Base-by-base conservation (phyloP, 2,888 invertebrate species). In the Lissocephala sabroskyi region DNA sequence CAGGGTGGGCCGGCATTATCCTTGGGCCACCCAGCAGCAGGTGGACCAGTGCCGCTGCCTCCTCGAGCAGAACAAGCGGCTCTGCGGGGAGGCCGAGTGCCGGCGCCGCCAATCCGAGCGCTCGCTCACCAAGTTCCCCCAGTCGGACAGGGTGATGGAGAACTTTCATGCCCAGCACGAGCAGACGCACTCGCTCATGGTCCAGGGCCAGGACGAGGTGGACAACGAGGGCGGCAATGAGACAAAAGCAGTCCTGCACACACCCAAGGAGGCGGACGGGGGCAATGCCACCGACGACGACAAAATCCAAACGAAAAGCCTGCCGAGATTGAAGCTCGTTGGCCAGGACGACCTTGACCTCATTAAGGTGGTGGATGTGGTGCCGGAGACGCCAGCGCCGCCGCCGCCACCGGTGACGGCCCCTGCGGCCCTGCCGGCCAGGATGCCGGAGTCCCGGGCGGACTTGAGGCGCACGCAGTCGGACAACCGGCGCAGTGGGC, bases 1-100 rank as follows among this genome's bases (percentile, higher is more conserved):
- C 68, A 76, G 91, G 26, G 88, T 89, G 43, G 93, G 93, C 0
- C 87, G 89, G 39, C 87, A 87, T 73, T 90, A 92, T 81, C 93
- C 93, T 1, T 94, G 93, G 93, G 87, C 87, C 16, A 86, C 85
- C 40, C 73, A 80, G 2, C 78, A 82, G n/a, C 84, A 85, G 57
- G 65, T 80, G 19, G 59, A 75, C 23, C 45, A 55, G 1, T 70
- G 75, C 42, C 65, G 60, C 39, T 65, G 62, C 19, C 68, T 62
- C 23, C 41, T 81, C 13, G 59, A 62, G 6, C 68, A 73, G 41
- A 73, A 79, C 29, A 65, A 77, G 18, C 65, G 63, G 1, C 56
- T 79, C 0, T 75, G 74, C 29, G 41, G 60, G 10, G 80, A 80
- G 45, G 74, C 51, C 1, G 63, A 62, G 44, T 55, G 58, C 1